Percentiles rank a stretch among this genome's conserved stretches.
phyloP scores from a whole-genome alignment of 2,888 invertebrate genomes.

The Diaperis boleti region DNA sequence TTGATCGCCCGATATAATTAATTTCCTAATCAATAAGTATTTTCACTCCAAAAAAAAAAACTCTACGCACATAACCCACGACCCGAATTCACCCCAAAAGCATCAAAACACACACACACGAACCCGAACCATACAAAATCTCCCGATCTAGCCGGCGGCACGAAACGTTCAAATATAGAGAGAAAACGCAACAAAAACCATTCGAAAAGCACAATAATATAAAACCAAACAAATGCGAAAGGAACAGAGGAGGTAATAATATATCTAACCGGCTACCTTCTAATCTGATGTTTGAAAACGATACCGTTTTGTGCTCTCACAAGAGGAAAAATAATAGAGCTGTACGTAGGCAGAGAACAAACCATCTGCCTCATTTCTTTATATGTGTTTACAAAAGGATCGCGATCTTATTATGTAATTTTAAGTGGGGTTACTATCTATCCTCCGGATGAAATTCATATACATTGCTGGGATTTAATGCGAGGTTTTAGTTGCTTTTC shows the following conservation, averaged over 20 bases:
- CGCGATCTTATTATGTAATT: slow-evolving; percentile 41
- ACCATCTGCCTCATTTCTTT: slow-evolving; percentile 40
- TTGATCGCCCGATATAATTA: no score
- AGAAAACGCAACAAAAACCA: slow-evolving; percentile 32
- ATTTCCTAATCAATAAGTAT: no score
- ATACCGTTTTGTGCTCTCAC: slow-evolving; percentile 22
- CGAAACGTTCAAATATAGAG: slow-evolving; percentile 34
- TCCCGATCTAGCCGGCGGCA: slow-evolving; percentile 37
- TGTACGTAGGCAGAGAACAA: slow-evolving; percentile 32
- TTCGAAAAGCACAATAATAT: slow-evolving; percentile 37
- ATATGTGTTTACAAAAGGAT: slow-evolving; percentile 26
- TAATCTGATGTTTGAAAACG: slow-evolving; percentile 38
- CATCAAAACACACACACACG: background rate
- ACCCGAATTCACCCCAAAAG: no score
- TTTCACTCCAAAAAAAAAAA: no score
- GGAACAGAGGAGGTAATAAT: slow-evolving; percentile 39
- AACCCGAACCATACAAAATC: no score
- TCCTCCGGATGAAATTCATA: slow-evolving; percentile 9
- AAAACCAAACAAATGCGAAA: slow-evolving; percentile 34
- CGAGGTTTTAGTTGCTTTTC: slow-evolving; percentile 1
- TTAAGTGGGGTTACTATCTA: slow-evolving; percentile 37
- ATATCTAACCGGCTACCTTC: slow-evolving; percentile 37
- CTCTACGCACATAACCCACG: no score
- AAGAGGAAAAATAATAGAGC: slow-evolving; percentile 35
- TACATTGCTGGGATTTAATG: background rate